A percentile compares a stretch with the other conserved stretches of the same genome.
These are phyloP conservation scores for Malthinus flaveolus DNA, from an alignment of 2,888 invertebrate species.

Conservation along the genomic window DNA sequence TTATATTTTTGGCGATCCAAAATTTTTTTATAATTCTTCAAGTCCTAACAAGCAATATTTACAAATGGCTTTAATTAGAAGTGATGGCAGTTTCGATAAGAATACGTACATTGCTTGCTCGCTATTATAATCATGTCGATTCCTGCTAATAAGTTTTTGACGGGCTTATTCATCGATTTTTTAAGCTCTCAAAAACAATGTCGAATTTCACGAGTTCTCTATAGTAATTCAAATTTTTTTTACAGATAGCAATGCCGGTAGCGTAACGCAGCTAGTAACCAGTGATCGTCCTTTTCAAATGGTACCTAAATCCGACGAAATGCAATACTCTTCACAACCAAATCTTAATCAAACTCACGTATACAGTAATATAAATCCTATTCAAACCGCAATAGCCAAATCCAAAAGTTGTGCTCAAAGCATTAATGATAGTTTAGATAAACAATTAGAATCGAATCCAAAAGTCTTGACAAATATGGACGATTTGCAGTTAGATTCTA, in stretches of 20 bases:
- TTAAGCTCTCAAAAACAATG: too few species aligned
- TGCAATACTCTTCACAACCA: slow-evolving; percentile 52
- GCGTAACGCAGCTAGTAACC: slow-evolving; percentile 66
- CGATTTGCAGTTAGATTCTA: slow-evolving; percentile 61
- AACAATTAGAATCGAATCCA: slow-evolving; percentile 24
- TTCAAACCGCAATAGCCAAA: slow-evolving; percentile 41
- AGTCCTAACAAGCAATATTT: too few species aligned
- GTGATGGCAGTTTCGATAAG: too few species aligned
- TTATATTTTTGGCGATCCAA: too few species aligned
- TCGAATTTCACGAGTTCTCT: too few species aligned
- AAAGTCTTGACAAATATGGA: slow-evolving; percentile 50
- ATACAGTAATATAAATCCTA: slow-evolving; percentile 51
- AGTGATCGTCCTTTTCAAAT: slow-evolving; percentile 66
- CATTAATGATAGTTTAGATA: slow-evolving; percentile 36
- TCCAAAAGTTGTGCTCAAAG: slow-evolving; percentile 48
- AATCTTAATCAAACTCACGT: slow-evolving; percentile 49
- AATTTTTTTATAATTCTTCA: too few species aligned
- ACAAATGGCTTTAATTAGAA: too few species aligned
- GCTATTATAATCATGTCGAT: too few species aligned
- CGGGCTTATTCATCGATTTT: too few species aligned
- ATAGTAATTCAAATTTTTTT: slow-evolving; percentile 36
- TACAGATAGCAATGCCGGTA: slow-evolving; percentile 68
- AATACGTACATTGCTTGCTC: too few species aligned
- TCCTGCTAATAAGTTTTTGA: too few species aligned
- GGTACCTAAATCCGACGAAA: slow-evolving; percentile 44